Evolutionary conservation across 2,797 vertebrate genomes (phyloP), one percentile per base, ranked within the genome.

Genomic region (Alca torda): DNA sequence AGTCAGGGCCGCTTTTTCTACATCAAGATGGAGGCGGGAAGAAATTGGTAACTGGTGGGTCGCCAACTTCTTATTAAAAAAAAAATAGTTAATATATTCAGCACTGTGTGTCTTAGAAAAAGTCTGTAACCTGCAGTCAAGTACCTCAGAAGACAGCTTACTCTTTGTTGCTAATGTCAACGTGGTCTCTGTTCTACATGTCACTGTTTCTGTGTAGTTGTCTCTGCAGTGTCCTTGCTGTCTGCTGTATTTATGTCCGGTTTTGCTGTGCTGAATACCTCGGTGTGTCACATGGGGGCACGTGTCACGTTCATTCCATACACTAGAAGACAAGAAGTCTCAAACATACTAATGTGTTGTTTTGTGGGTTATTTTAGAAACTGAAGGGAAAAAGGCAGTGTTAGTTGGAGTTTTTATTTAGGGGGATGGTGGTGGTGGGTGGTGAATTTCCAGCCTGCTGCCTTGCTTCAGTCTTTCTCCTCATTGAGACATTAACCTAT

Each of bases 111-210:
- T 67, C 60, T 35, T 87, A 17, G 15, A 25, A 73, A n/a, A 50
- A 48, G 41, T 31, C 28, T 77, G 60, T 30, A 46, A 33, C 31
- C 21, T 73, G n/a, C 73, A 30, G 54, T 30, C 23, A 12, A 4
- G 9, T 28, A 56, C 31, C 7, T 59, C 20, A 59, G 53, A 45
- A 26, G 48, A 41, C 1, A 7, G 21, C 45, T 33, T 28, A 24
- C 9, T 41, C 13, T 59, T 28, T 26, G 39, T 14, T 53, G 63
- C 63, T 57, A 3, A 18, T 23, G 46, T 48, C 33, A 37, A 6
- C 5, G 5, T 6, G 8, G 28, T 20, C 24, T 60, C 15, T 53
- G 11, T 53, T 63, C 75, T 15, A 1, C 1, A 0, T 65, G 3
- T 21, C 17, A 10, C 51, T 53, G 16, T 53, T 76, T 64, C 31